phyloP scores from a whole-genome alignment of 2,888 invertebrate species.

The Diploptera punctata region DNA sequence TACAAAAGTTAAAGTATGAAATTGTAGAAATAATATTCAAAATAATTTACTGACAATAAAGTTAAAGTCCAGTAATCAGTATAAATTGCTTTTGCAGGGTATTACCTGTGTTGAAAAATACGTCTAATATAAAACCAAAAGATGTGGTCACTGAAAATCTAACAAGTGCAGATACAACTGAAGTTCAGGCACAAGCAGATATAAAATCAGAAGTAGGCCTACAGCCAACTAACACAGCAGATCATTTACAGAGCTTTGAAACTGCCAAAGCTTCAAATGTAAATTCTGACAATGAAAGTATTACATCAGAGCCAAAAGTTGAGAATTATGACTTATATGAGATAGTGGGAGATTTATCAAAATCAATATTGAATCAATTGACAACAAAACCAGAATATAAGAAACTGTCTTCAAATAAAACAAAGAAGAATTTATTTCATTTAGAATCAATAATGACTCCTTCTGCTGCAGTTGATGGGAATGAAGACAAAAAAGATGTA shows the following conservation, averaged over 20 bases:
- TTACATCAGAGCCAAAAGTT: background rate
- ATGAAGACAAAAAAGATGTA: no score
- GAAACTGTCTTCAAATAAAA: background rate
- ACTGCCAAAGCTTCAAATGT: background rate
- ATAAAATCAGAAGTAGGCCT: background rate
- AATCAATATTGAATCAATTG: background rate
- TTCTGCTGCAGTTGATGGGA: no score
- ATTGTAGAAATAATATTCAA: no score
- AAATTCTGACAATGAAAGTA: background rate
- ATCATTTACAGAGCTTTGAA: background rate
- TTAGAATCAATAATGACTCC: background rate
- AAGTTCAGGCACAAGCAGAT: background rate
- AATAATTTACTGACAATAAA: no score
- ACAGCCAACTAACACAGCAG: background rate
- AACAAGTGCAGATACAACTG: background rate
- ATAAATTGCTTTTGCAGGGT: background rate
- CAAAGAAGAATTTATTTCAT: background rate
- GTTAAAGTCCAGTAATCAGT: no score
- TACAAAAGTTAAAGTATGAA: no score
- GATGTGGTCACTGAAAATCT: background rate
- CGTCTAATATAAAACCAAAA: background rate
- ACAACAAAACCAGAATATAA: background rate
- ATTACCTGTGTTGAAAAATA: background rate
- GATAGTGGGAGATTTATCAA: background rate
- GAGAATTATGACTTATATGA: slow-evolving; percentile 1